Evolutionary conservation across 2,113 vertebrate genomes (phyloP).

Genomic region (Agapornis roseicollis): DNA sequence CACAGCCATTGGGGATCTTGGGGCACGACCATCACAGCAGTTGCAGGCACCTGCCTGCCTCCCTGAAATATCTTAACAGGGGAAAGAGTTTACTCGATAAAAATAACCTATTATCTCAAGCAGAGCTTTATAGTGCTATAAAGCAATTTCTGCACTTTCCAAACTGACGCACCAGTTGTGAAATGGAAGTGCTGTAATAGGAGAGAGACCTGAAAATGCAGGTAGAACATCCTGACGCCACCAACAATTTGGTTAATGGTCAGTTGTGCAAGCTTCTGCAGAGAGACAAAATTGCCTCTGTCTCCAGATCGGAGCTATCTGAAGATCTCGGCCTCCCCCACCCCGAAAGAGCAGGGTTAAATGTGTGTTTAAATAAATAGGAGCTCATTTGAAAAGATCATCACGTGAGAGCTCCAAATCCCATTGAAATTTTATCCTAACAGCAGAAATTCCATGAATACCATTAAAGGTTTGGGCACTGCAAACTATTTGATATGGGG

Average conservation of each 20-base stretch:
- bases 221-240: neutral
- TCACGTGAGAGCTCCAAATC: neutral
- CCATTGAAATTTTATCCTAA: neutral
- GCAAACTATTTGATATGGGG: accelerated
- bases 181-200: neutral
- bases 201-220: neutral
- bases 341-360: neutral
- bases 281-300: neutral
- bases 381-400: neutral
- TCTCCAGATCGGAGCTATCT: neutral
- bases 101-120: neutral
- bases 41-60: neutral
- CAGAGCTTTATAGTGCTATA: neutral
- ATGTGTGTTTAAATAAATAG: neutral
- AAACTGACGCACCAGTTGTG: neutral
- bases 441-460: neutral
- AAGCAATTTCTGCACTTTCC: neutral
- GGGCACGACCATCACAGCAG: neutral
- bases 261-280: slow-evolving; percentile 27
- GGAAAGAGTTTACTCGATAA: neutral
- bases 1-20: accelerated
- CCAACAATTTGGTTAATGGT: slow-evolving; percentile 28
- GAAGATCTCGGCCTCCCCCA: slow-evolving; percentile 1
- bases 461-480: neutral
- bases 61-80: neutral